Conservation (phyloP, 2,797 vertebrate genomes). For the Ctenochaetus hawaiiensis region DNA sequence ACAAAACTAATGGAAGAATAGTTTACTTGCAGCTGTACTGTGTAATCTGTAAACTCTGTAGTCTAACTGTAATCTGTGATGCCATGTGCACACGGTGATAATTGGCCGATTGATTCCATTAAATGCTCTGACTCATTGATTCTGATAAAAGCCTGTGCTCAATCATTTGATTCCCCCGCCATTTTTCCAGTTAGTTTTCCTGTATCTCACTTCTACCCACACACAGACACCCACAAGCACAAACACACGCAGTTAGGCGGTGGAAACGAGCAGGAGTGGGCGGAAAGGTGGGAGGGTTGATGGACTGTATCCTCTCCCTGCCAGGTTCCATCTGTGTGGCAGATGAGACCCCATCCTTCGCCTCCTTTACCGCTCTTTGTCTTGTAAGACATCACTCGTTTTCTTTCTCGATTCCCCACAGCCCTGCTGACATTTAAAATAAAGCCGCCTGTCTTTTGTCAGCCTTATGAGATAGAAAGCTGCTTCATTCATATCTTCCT, state of each 20-base stretch:
- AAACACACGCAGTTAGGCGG: slow-evolving; percentile 25
- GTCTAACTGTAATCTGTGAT: slow-evolving; percentile 13
- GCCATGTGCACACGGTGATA: slow-evolving; percentile 18
- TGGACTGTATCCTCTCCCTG: slow-evolving; percentile 67
- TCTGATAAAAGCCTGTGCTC: slow-evolving; percentile 44
- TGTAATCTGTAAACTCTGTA: no score
- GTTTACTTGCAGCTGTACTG: slow-evolving; percentile 1
- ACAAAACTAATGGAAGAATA: slow-evolving; percentile 12
- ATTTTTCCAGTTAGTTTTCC: slow-evolving; percentile 40
- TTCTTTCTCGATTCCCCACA: slow-evolving; percentile 61
- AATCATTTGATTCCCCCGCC: slow-evolving; percentile 29
- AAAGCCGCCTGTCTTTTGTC: slow-evolving; percentile 23
- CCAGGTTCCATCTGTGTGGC: slow-evolving; percentile 72
- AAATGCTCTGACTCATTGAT: slow-evolving; percentile 49
- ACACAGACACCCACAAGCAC: slow-evolving; percentile 27
- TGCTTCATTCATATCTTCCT: slow-evolving; percentile 15
- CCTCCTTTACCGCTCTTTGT: slow-evolving; percentile 33
- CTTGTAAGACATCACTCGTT: slow-evolving; percentile 51
- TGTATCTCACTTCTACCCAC: slow-evolving; percentile 33
- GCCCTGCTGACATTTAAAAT: slow-evolving; percentile 71
- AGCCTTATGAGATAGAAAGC: slow-evolving; percentile 30
- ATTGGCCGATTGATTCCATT: slow-evolving; percentile 44
- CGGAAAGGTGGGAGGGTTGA: slow-evolving; percentile 66
- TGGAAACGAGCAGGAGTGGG: slow-evolving; percentile 44
- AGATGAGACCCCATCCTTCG: slow-evolving; percentile 64